These are phyloP conservation scores for Artemia sinica DNA, from an alignment of 2,888 invertebrate genomes.

Conservation along the genomic window DNA sequence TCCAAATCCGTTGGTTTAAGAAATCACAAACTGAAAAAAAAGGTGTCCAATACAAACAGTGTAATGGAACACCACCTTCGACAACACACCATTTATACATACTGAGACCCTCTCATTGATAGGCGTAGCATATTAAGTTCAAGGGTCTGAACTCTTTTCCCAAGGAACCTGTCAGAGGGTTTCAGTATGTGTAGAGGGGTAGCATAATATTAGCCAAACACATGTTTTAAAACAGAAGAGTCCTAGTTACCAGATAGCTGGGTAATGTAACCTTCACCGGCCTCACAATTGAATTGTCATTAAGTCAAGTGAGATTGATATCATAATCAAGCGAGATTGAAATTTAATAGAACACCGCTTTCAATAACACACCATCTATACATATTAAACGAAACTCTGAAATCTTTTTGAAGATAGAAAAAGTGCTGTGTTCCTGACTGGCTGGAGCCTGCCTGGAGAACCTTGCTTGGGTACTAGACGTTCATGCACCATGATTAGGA, in stretches of 20 bases:
- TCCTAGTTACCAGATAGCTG: not conserved
- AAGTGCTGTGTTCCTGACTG: too few species aligned
- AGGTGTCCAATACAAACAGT: not conserved
- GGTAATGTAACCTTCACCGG: not conserved
- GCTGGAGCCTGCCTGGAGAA: too few species aligned
- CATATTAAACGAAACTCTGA: too few species aligned
- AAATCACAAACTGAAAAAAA: not conserved
- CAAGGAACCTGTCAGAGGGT: too few species aligned
- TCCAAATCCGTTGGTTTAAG: too few species aligned
- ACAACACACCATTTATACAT: not conserved
- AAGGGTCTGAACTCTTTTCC: too few species aligned
- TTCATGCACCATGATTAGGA: too few species aligned
- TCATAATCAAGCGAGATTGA: too few species aligned
- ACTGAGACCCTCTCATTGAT: slow-evolving; percentile 1
- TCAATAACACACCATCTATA: not conserved
- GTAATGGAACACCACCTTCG: not conserved
- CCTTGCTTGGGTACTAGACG: too few species aligned
- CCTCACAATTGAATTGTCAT: not conserved
- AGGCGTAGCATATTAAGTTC: not conserved
- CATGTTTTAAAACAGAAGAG: slow-evolving; percentile 6
- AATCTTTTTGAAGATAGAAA: too few species aligned
- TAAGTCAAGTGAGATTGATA: too few species aligned
- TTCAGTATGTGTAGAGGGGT: not conserved
- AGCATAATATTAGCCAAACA: slow-evolving; percentile 2
- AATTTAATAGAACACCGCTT: not conserved